These are phyloP conservation scores for Hyperopisus bebe DNA, from an alignment of 2,113 vertebrate genomes.

Conservation along the genomic window DNA sequence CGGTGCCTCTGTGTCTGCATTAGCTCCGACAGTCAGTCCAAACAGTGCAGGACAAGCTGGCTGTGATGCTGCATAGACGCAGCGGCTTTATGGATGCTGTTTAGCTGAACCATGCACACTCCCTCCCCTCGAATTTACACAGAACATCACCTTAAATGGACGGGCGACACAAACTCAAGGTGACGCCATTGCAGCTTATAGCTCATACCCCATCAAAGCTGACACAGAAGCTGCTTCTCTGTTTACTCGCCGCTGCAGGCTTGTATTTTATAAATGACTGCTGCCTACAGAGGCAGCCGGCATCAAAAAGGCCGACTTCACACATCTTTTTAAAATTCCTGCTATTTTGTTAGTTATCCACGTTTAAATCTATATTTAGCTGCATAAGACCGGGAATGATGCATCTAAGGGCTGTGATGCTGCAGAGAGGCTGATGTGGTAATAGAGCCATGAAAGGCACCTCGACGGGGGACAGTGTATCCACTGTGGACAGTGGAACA, in stretches of 20 bases:
- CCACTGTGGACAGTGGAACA: constrained; percentile 26
- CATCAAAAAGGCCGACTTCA: background rate
- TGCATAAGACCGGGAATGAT: background rate
- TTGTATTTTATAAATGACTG: background rate
- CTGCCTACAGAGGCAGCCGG: background rate
- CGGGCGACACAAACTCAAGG: background rate
- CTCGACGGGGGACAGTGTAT: constrained; percentile 38
- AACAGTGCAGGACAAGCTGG: background rate
- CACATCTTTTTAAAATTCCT: background rate
- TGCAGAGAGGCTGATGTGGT: no score
- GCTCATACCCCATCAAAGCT: background rate
- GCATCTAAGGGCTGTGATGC: background rate
- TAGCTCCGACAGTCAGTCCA: background rate
- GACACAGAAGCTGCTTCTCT: background rate
- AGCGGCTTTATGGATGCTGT: background rate
- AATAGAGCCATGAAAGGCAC: background rate
- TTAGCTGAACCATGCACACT: background rate
- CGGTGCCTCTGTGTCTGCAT: background rate
- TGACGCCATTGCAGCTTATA: no score
- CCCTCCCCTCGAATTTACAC: background rate
- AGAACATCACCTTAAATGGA: background rate
- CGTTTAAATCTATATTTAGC: background rate
- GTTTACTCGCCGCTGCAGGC: background rate
- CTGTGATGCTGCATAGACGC: background rate
- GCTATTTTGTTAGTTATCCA: background rate